Evolutionary conservation across 2,113 vertebrate genomes (phyloP).

Genomic region (Mastomys coucha): DNA sequence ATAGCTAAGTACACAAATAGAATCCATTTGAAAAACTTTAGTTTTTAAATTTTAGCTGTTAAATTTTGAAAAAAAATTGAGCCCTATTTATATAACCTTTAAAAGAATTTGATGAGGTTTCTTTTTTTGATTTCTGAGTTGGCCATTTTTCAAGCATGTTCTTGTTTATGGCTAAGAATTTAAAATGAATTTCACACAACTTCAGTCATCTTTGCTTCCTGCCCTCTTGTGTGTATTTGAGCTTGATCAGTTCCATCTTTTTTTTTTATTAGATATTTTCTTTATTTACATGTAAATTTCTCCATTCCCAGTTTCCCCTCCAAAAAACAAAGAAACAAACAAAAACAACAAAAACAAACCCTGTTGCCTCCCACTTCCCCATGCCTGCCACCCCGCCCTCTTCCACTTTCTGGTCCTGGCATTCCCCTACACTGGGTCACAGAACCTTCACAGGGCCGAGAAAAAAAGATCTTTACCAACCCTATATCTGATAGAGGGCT

Average conservation of each 20-base stretch:
- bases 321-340: no score
- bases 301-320: no score
- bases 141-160: conserved; percentile 49
- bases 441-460: no score
- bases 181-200: conserved; percentile 49
- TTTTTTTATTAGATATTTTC: no score
- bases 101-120: conserved; percentile 4
- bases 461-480: no score
- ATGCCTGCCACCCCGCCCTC: no score
- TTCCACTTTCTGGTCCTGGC: no score
- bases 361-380: no score
- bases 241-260: background rate
- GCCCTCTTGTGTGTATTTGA: background rate
- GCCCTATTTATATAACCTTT: background rate
- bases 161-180: conserved; percentile 56
- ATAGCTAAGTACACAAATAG: background rate
- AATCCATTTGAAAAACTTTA: background rate
- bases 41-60: background rate
- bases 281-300: no score
- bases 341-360: no score
- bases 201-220: conserved; percentile 47
- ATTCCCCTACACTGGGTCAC: no score
- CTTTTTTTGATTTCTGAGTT: conserved; percentile 17
- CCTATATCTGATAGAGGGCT: no score
- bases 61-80: conserved; percentile 39